Evolutionary conservation across 2,888 invertebrate species (phyloP), one percentile per base, ranked within the genome.

Genomic region (Entomobrya proxima): DNA sequence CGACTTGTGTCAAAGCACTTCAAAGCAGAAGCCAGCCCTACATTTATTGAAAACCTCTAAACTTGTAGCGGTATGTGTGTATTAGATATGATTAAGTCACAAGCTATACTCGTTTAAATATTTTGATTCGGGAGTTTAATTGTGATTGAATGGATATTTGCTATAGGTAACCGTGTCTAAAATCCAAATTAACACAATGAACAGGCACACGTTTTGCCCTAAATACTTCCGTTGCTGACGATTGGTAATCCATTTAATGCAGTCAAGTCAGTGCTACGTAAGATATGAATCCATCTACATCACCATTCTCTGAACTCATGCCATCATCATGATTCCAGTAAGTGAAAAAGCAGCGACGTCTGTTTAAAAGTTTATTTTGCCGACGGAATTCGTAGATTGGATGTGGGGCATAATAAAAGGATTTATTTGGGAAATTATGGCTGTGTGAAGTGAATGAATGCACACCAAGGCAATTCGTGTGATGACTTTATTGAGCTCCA

Each of bases 371-470:
- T 50, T 58, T 18, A 30, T 44, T n/a, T 79, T 55, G 50, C 52
- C 79, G 69, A 40, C 52, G 69, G 69, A 80, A 50, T 30, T 72
- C 27, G 47, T 32, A 30, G 72, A 72, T 69, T 80, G 69, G 69
- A 80, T 37, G 52, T 30, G 52, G 79, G 35, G 78, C 55, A 64
- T 30, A 37, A 80, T 80, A 40, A 47, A n/a, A 69, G 50, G 32
- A 50, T 72, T 72, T 72, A 72, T 72, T 72, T 72, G 72, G 50
- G 72, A 64, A 50, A 64, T 78, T 64, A 78, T 78, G 27, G 78
- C 78, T 78, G 78, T 78, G 78, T 78, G 78, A 78, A 78, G 67
- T 72, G 18, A 50, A 5, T 50, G 47, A 72, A 72, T 72, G 78
- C 78, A 67, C 78, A 21, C 13, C 78, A 75, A 75, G 72, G 72